Base-by-base conservation (phyloP, 2,113 vertebrate genomes). In the Heterochromis multidens region DNA sequence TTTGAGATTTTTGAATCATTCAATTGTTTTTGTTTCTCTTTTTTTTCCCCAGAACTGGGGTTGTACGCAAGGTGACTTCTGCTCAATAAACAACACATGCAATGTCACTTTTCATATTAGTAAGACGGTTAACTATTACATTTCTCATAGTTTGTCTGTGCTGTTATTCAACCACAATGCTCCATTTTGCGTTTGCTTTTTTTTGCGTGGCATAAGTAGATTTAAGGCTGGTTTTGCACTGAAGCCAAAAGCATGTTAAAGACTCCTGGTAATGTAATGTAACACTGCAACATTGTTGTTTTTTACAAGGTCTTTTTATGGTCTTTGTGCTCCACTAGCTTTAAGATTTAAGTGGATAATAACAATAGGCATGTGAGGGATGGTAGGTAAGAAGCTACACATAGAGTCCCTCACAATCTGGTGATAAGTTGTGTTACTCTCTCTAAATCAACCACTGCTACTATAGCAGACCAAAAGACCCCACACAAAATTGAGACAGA, bases 311-410 rank as follows among this genome's bases (percentile, higher is more conserved):
- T 86, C 49, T 60, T 77, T 90, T 82, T 89, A 85, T 60, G 62
- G 77, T 31, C 31, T 83, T 83, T 89, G 85, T 90, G 83, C 86
- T 82, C 79, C 81, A 84, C 29, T 77, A 33, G 37, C 7, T 52
- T 17, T 17, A 52, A 83, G 58, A 27, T 86, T 76, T 67, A 65
- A 82, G 14, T 63, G 59, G 63, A 33, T 23, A 23, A 54, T 19
- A 3, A 85, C 23, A 49, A 33, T 11, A 46, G 25, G 10, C 25
- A n/a, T 63, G 57, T 4, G 7, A 61, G 7, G 12, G 19, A 78
- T n/a, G 7, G 19, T 1, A 0, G 31, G 14, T 52, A 52, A 40
- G 37, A 59, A 13, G 33, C n/a, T 56, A 70, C 61, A 52, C 19
- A 52, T 52, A 19, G 49, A 52, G 16, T 52, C 49, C 2, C 37